These are phyloP conservation scores for Theristus sp. DNA, from an alignment of 2,888 invertebrate genomes.

Conservation along the genomic window DNA sequence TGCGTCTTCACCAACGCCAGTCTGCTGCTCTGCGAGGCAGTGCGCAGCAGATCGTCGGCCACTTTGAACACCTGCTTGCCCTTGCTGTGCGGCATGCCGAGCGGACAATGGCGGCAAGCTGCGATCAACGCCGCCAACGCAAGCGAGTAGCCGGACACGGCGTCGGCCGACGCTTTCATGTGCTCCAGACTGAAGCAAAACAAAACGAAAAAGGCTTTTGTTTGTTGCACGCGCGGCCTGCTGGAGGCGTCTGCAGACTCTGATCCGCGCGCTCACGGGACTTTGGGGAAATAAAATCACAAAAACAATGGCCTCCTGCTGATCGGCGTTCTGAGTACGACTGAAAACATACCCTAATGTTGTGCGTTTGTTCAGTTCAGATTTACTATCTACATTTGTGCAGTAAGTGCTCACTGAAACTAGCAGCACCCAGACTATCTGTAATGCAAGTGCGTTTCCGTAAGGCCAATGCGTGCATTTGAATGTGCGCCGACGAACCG, in stretches of 20 bases:
- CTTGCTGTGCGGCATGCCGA: conserved; percentile 86
- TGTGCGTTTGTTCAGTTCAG: too few relatives aligned
- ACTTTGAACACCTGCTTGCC: conserved; percentile 82
- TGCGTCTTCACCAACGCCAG: conserved; percentile 82
- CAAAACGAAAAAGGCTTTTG: too few relatives aligned
- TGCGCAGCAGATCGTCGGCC: conserved; percentile 81
- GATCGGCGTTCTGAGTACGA: too few relatives aligned
- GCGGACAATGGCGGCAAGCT: conserved; percentile 65
- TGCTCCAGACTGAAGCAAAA: conserved; percentile 63
- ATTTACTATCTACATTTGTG: too few relatives aligned
- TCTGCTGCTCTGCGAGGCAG: conserved; percentile 87
- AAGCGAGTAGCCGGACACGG: conserved; percentile 59
- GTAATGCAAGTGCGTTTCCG: too few relatives aligned
- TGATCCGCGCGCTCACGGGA: not conserved
- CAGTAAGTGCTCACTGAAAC: too few relatives aligned
- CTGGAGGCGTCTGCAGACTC: too few relatives aligned
- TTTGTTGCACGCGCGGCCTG: too few relatives aligned
- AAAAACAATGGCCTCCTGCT: not conserved
- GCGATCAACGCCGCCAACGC: conserved; percentile 72
- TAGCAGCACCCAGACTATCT: too few relatives aligned
- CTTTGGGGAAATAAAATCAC: not conserved
- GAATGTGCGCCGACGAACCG: too few relatives aligned
- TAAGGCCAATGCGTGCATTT: too few relatives aligned
- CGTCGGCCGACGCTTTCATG: conserved; percentile 57
- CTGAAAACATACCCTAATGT: too few relatives aligned